Evolutionary conservation across 2,797 vertebrate genomes (phyloP), one percentile per base, ranked within the genome.

Genomic region (Paratrypauchen microcephalus): DNA sequence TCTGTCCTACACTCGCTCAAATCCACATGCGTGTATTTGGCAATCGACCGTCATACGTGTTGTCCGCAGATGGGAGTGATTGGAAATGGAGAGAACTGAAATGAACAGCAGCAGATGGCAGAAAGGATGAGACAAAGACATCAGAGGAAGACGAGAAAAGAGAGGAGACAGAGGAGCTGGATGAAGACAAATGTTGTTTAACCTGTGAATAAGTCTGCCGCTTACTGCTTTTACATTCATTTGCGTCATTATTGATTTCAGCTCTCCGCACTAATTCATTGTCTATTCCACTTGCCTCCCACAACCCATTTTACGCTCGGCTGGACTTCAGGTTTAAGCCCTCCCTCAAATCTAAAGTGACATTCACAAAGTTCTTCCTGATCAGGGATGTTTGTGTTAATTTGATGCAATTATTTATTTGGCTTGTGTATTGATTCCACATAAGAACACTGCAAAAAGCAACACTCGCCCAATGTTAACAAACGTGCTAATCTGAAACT

Each of bases 201-300:
- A 86, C 75, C 77, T 59, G 65, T 52, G 72, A 78, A 56, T 70
- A 67, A 80, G 73, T 60, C 41, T 8, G 0, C 45, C 56, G 69
- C 69, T 73, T 78, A 73, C 73, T 75, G 85, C 82, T 80, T 85
- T 89, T 80, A 78, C 77, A 79, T 83, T 86, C 70, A 89, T 86
- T 86, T 88, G 79, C 54, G 70, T 87, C 82, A 76, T 77, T 70
- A 88, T 89, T 73, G 86, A 90, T 88, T 87, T 81, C 4, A 69
- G 69, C 75, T 75, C 78, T 86, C 84, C 73, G 76, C 77, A 79
- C 75, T 80, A 78, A 84, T 91, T 82, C 66, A 82, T 85, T 66
- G 52, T 71, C 69, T 52, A 2, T 66, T 82, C 72, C 57, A 64
- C 70, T 72, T 68, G 52, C 66, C 21, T 60, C 69, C 76, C 66